Percentiles rank a stretch among this genome's conserved stretches.
Evolutionary conservation across 2,113 vertebrate genomes (phyloP).

Genomic region (Ptyas mucosa): DNA sequence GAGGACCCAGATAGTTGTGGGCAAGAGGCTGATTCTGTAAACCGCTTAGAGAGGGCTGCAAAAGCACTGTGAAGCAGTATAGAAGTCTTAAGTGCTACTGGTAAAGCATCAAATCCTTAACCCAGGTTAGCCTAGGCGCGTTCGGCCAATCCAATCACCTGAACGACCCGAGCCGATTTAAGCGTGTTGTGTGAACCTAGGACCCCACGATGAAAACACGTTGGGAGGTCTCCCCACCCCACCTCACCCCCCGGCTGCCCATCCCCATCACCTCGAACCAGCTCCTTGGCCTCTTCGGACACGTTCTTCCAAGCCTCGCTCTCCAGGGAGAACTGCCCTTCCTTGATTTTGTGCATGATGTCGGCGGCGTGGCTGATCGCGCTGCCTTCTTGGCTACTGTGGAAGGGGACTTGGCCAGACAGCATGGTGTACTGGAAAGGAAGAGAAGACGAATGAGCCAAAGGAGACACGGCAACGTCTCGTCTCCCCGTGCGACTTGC

Average conservation of each 20-base stretch:
- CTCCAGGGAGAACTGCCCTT: slow-evolving; percentile 86
- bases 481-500: neutral
- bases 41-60: too few relatives aligned
- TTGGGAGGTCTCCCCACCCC: neutral
- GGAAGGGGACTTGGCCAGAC: slow-evolving; percentile 90
- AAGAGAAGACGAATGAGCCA: neutral
- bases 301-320: slow-evolving; percentile 88
- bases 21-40: too few relatives aligned
- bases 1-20: too few relatives aligned
- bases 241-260: rapidly evolving
- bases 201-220: too few relatives aligned
- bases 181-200: too few relatives aligned
- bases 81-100: too few relatives aligned
- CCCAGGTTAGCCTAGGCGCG: too few relatives aligned
- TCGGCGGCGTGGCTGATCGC: slow-evolving; percentile 83
- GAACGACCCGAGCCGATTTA: too few relatives aligned
- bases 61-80: too few relatives aligned
- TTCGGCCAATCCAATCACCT: too few relatives aligned
- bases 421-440: slow-evolving; percentile 86
- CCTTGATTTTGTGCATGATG: slow-evolving; percentile 91
- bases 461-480: rapidly evolving
- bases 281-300: slow-evolving; percentile 86
- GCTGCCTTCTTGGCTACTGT: slow-evolving; percentile 78
- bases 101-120: too few relatives aligned
- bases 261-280: slow-evolving; percentile 79